Conservation (phyloP, 2,888 invertebrate genomes). For the Troides aeacus region DNA sequence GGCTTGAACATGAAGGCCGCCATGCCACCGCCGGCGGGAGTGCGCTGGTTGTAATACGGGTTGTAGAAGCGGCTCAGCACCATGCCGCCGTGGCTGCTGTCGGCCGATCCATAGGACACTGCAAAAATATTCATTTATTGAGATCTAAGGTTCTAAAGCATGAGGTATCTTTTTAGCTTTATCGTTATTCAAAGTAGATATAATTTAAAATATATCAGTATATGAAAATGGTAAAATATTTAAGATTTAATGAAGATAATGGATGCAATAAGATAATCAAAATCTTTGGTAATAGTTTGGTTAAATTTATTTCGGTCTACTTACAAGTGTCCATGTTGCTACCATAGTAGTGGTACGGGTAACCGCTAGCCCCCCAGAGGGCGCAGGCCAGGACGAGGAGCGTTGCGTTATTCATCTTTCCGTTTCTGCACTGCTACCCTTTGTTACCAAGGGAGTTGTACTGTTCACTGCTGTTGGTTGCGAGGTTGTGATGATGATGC, state of each 20-base stretch:
- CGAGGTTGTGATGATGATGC: conserved; percentile 52
- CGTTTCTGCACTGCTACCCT: conserved; percentile 42
- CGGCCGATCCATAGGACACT: conserved; percentile 68
- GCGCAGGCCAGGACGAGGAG: conserved; percentile 53
- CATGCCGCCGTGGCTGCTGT: conserved; percentile 65
- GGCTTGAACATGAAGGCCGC: conserved; percentile 69
- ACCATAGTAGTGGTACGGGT: conserved; percentile 69
- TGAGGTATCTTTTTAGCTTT: too few relatives aligned
- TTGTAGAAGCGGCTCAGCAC: conserved; percentile 71
- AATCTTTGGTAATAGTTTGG: too few relatives aligned
- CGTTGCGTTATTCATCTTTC: conserved; percentile 53
- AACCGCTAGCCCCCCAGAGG: conserved; percentile 55
- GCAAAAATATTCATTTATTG: conserved; percentile 21
- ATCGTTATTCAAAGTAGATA: too few relatives aligned
- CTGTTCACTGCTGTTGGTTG: conserved; percentile 42
- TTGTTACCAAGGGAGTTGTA: conserved; percentile 52
- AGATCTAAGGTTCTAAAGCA: not conserved
- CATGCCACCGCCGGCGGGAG: conserved; percentile 60
- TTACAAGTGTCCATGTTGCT: conserved; percentile 65
- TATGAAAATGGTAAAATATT: too few relatives aligned
- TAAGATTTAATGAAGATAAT: too few relatives aligned
- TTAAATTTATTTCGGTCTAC: conserved; percentile 37
- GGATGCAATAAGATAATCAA: too few relatives aligned
- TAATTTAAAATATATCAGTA: too few relatives aligned
- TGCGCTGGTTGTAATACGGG: conserved; percentile 62